Conservation (phyloP, 2,888 invertebrate species). For the Apotomis capreana region DNA sequence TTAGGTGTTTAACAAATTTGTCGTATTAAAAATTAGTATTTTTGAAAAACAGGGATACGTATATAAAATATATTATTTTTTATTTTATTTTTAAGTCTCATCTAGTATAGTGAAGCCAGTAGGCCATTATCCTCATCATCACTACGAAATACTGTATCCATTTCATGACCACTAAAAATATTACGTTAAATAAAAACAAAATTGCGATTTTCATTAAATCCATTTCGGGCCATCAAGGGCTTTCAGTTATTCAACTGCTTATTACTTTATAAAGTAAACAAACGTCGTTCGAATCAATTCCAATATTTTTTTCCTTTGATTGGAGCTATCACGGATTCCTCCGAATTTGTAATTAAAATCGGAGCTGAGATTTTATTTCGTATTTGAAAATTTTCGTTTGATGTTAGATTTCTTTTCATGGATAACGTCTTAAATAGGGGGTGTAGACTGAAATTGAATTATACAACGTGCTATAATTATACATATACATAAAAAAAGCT, state of each 20-base stretch:
- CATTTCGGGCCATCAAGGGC: not conserved
- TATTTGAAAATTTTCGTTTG: not conserved
- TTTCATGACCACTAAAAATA: not conserved
- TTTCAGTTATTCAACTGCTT: conserved; percentile 20
- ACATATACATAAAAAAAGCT: too few species aligned
- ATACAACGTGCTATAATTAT: too few species aligned
- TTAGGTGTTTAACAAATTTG: too few species aligned
- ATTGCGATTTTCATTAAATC: not conserved
- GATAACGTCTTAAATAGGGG: not conserved
- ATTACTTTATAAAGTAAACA: conserved; percentile 34
- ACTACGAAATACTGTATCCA: too few species aligned
- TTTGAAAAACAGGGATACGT: too few species aligned
- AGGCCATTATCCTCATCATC: too few species aligned
- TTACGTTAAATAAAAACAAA: not conserved
- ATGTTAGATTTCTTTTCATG: conserved; percentile 9
- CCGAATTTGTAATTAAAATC: conserved; percentile 28
- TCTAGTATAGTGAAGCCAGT: too few species aligned
- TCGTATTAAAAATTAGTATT: too few species aligned
- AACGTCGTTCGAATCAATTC: conserved; percentile 17
- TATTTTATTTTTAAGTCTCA: too few species aligned
- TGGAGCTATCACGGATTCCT: conserved; percentile 17
- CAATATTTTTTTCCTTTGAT: conserved; percentile 30
- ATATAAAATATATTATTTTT: too few species aligned
- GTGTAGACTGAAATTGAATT: too few species aligned
- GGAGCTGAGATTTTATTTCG: conserved; percentile 8